Base-by-base conservation (phyloP, 2,113 vertebrate species). In the Octodon degus region DNA sequence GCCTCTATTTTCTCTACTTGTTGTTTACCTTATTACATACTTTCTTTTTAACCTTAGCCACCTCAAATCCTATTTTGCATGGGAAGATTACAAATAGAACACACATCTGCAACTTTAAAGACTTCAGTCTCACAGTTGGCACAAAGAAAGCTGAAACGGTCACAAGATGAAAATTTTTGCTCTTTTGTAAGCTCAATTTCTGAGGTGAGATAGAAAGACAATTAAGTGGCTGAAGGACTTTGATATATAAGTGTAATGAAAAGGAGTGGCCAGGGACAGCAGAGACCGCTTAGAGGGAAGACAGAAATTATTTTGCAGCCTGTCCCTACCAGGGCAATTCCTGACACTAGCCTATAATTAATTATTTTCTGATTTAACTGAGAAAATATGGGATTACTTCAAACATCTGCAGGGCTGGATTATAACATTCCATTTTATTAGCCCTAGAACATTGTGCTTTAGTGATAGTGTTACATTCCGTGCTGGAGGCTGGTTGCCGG, bases 341-440 rank as follows among this genome's bases (percentile, higher is more conserved):
- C 68, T 82, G n/a, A 14, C 13, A 40, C 32, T 83, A 86, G 6
- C 7, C 9, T 85, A 43, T 53, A 89, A 93, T 93, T 92, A 95
- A 91, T 97, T 94, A 96, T 77, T 96, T 89, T 85, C 50, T 95
- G 5, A 3, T 88, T 93, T 95, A 87, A 70, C 43, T 34, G 47
- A 96, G 81, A 90, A 97, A 79, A 82, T 89, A 86, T n/a, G 7
- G 91, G 65, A 76, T 34, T 67, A 68, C 89, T 24, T 92, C n/a
- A 90, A 80, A 85, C 92, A 86, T 89, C 53, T 83, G 40, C 53
- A 91, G 74, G 83, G 53, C 32, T 91, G 34, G 40, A 86, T 92
- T 85, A 63, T 7, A 95, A 55, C 83, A 95, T 92, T 88, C 14
- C 40, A 92, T 95, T 94, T 93, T 68, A 94, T 89, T 94, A 96